These are phyloP conservation scores for Panthera tigris DNA, from an alignment of 2,113 vertebrate species.

Conservation along the genomic window DNA sequence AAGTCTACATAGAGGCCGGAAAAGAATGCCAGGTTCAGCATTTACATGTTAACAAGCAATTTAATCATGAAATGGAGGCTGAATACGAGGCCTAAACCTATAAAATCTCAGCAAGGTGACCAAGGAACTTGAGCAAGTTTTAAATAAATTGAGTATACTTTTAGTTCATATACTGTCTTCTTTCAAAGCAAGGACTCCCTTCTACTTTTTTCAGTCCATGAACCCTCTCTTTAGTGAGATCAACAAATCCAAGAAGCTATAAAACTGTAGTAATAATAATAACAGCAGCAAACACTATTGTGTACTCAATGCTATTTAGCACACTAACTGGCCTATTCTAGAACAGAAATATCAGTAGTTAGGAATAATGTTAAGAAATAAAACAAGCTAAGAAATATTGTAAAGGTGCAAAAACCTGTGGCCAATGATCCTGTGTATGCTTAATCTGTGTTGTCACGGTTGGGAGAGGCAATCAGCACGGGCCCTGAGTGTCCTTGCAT, in stretches of 20 bases:
- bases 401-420: background rate
- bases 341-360: background rate
- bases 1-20: background rate
- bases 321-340: background rate
- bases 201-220: background rate
- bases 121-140: background rate
- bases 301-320: background rate
- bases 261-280: background rate
- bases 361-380: background rate
- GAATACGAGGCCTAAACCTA: background rate
- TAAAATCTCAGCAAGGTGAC: background rate
- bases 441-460: background rate
- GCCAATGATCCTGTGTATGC: background rate
- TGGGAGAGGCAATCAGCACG: background rate
- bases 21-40: background rate
- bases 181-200: constrained; percentile 23
- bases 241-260: background rate
- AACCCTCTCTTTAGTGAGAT: background rate
- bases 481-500: background rate
- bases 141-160: background rate
- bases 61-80: background rate
- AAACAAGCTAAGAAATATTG: background rate
- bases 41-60: background rate
- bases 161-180: background rate
- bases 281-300: background rate